Evolutionary conservation across 2,888 invertebrate species (phyloP), one percentile per base, ranked within the genome.

Genomic region (Yponomeuta malinellus): DNA sequence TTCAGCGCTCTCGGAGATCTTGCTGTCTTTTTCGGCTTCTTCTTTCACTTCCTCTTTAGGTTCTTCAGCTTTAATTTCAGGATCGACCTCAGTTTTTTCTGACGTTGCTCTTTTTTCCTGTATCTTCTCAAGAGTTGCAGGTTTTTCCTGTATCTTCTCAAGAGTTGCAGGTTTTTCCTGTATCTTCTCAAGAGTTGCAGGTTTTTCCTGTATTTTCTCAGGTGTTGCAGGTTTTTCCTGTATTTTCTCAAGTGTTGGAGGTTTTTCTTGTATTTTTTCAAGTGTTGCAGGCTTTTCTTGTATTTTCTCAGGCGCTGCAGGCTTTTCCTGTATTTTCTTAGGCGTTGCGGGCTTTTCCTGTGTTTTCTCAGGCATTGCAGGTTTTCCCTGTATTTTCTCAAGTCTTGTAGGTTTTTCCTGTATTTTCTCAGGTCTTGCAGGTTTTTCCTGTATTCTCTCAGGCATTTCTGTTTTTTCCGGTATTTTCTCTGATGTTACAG

Each of bases 21-120:
- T 74, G 72, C 67, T 74, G 67, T 73, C 73, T 52, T 63, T 70
- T 66, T 48, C 33, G 29, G 70, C 66, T 52, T 73, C 71, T 69
- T 69, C 65, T 63, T 73, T 72, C 59, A 71, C 67, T 73, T 78
- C 78, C 0, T 67, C 63, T 33, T 73, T 73, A 73, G 67, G 52
- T 69, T 71, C 48, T 71, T 72, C 37, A 37, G 63, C 15, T 48
- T 65, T 68, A 37, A 33, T 23, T 63, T 67, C 66, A 29, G 48
- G n/a, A 29, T 15, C 65, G 12, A 52, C 67, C 31, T n/a, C 70
- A 71, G 59, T 70, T 72, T 69, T 59, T 73, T 72, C 72, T 71
- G 10, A 73, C 72, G 65, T 73, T 71, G 12, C 70, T n/a, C 66
- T 72, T 73, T 69, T 72, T 69, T 64, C 75, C 74, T 69, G 71